These are phyloP conservation scores for Zenarchopterus dispar DNA, from an alignment of 2,797 vertebrate species.

Conservation along the genomic window DNA sequence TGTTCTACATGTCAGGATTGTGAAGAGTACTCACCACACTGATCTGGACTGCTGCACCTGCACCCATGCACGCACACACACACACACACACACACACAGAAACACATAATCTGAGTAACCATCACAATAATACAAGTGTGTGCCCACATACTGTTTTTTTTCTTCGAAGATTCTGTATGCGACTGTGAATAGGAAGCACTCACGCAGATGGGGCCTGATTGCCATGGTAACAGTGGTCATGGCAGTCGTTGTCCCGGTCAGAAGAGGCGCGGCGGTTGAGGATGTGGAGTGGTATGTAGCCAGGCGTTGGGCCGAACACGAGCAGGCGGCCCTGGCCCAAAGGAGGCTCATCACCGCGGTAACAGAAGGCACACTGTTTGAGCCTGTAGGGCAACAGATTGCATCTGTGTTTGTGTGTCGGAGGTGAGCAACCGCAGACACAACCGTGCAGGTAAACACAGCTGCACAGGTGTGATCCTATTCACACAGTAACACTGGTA, in stretches of 20 bases:
- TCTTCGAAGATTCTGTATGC: not conserved
- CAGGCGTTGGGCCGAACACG: slow-evolving; percentile 91
- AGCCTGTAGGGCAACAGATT: slow-evolving; percentile 61
- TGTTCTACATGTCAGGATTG: not conserved
- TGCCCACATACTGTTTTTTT: not conserved
- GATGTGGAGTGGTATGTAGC: slow-evolving; percentile 86
- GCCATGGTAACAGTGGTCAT: slow-evolving; percentile 81
- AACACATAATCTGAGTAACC: not conserved
- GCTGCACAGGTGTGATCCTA: not conserved
- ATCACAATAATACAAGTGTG: not conserved
- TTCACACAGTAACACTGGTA: not conserved
- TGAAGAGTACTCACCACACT: slow-evolving; percentile 53
- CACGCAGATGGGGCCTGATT: slow-evolving; percentile 78
- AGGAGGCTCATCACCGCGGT: slow-evolving; percentile 89
- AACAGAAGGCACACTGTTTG: slow-evolving; percentile 98
- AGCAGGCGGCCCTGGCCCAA: slow-evolving; percentile 94
- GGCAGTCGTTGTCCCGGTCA: slow-evolving; percentile 82
- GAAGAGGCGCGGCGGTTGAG: slow-evolving; percentile 81
- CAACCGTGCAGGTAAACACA: not conserved
- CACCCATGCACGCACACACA: slow-evolving; percentile 22
- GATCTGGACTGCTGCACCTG: slow-evolving; percentile 68
- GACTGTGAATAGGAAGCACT: slow-evolving; percentile 61
- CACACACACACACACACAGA: slow-evolving; percentile 26
- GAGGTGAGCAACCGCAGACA: not conserved
- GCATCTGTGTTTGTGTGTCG: not conserved